These are phyloP conservation scores for Crocidura indochinensis DNA, from an alignment of 2,797 vertebrate species.

Conservation along the genomic window DNA sequence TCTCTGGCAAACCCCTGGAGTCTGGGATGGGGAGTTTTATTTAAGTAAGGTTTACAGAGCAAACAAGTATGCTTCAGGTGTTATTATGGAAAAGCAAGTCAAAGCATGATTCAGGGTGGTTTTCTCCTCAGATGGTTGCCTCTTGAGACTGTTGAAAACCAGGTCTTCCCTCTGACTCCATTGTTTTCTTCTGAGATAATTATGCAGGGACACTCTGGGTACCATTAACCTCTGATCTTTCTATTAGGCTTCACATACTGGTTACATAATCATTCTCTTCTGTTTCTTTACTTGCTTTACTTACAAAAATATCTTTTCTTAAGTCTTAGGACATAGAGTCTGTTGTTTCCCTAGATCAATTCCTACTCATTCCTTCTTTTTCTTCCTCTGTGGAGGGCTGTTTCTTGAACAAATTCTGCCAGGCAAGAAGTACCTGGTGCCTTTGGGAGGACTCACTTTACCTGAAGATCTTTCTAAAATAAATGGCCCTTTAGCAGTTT, in stretches of 20 bases:
- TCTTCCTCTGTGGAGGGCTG: neutral
- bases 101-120: constrained; percentile 24
- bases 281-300: constrained; percentile 34
- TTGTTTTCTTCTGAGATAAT: constrained; percentile 74
- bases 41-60: constrained; percentile 71
- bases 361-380: neutral
- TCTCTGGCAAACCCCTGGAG: constrained; percentile 52
- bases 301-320: constrained; percentile 29
- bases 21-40: constrained; percentile 50
- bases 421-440: accelerated
- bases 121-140: constrained; percentile 36
- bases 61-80: constrained; percentile 5
- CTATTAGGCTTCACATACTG: constrained; percentile 36
- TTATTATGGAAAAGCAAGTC: constrained; percentile 38
- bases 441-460: neutral
- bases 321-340: neutral
- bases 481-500: neutral
- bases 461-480: neutral
- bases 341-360: neutral
- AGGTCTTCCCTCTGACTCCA: neutral
- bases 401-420: neutral
- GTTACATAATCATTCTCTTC: constrained; percentile 39
- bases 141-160: neutral
- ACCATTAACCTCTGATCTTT: neutral
- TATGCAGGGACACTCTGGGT: neutral